Conservation (phyloP, 37 sponge, comb jelly and placozoan species). For the Lycopodina hypogea region DNA sequence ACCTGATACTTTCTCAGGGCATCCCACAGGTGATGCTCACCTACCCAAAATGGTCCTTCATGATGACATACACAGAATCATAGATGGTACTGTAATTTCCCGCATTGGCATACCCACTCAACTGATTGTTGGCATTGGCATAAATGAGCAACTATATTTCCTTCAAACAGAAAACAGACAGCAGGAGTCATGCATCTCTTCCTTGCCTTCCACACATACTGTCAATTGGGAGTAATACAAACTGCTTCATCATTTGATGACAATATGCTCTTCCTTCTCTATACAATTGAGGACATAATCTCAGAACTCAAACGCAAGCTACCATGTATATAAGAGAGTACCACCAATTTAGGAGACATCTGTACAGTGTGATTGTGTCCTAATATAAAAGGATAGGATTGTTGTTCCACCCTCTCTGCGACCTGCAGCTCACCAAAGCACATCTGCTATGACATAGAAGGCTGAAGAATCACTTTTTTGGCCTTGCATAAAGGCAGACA, state of each 20-base stretch:
- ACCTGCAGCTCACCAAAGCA: constrained; percentile 7
- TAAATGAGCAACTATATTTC: constrained; percentile 5
- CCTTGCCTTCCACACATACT: too few relatives aligned
- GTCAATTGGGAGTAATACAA: too few relatives aligned
- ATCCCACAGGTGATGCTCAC: constrained; percentile 34
- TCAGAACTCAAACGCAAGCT: constrained; percentile 24
- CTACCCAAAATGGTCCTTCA: constrained; percentile 37
- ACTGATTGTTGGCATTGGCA: constrained; percentile 28
- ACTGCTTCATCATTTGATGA: constrained; percentile 7
- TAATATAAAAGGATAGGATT: constrained; percentile 17
- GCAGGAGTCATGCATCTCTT: constrained; percentile 18
- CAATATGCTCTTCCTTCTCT: constrained; percentile 18
- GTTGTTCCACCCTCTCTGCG: constrained; percentile 7
- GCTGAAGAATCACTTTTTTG: constrained; percentile 25
- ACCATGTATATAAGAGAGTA: constrained; percentile 35
- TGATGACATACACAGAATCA: constrained; percentile 28
- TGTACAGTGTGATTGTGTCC: constrained; percentile 26
- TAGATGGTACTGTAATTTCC: neutral
- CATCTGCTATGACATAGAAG: constrained; percentile 15
- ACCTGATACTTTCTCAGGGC: constrained; percentile 31
- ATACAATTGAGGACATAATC: constrained; percentile 32
- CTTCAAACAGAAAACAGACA: constrained; percentile 10
- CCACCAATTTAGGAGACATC: constrained; percentile 22
- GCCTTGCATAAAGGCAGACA: constrained; percentile 27
- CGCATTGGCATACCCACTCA: constrained; percentile 26